These are phyloP conservation scores for Drosophila bipectinata DNA, from an alignment of 1,140 invertebrate genomes.

Conservation along the genomic window DNA sequence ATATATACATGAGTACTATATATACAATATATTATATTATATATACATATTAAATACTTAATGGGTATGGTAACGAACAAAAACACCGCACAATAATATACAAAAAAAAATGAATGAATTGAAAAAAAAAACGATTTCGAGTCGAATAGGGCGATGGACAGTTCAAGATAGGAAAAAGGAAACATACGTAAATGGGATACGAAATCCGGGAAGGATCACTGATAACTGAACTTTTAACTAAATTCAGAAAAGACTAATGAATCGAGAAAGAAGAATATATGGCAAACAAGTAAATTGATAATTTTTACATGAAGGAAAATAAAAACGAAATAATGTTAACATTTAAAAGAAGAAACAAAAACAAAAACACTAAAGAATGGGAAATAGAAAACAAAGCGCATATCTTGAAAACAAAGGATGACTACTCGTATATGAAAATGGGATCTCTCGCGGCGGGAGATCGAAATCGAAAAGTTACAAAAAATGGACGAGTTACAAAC, in stretches of 20 bases:
- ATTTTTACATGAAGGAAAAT: slow-evolving; percentile 64
- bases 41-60: slow-evolving; percentile 77
- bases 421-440: slow-evolving; percentile 22
- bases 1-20: slow-evolving; percentile 80
- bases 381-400: slow-evolving; percentile 73
- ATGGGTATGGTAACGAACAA: slow-evolving; percentile 80
- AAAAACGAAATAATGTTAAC: slow-evolving; percentile 78
- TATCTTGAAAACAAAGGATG: slow-evolving; percentile 64
- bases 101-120: slow-evolving; percentile 42
- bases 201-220: slow-evolving; percentile 36
- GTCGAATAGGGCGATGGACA: slow-evolving; percentile 10
- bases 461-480: slow-evolving; percentile 23
- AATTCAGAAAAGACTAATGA: slow-evolving; percentile 65
- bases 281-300: slow-evolving; percentile 64
- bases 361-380: slow-evolving; percentile 16
- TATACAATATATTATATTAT: slow-evolving; percentile 64
- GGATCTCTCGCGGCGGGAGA: slow-evolving; percentile 26
- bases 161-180: slow-evolving; percentile 20
- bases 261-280: slow-evolving; percentile 27
- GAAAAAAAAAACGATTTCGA: neutral
- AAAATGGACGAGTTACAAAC: slow-evolving; percentile 65
- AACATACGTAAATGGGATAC: slow-evolving; percentile 60
- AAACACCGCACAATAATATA: slow-evolving; percentile 82
- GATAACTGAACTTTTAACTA: slow-evolving; percentile 57
- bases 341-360: slow-evolving; percentile 49